Percentiles rank a stretch among this genome's conserved stretches.
Evolutionary conservation across 2,888 invertebrate species (phyloP).

Genomic region (Rhagonycha fulva): DNA sequence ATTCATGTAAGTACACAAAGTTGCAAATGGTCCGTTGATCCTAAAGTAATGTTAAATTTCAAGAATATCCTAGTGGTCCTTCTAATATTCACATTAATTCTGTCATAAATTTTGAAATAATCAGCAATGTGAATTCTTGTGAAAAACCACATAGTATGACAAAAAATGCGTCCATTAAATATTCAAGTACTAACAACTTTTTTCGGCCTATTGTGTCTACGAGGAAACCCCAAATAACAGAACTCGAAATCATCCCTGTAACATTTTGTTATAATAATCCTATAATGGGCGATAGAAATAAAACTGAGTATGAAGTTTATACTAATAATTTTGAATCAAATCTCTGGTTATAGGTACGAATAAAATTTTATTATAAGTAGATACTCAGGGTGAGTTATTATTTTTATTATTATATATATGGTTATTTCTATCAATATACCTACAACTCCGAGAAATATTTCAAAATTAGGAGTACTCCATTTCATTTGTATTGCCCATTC

Average conservation of each 20-base stretch:
- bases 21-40: conserved; percentile 73
- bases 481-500: too few relatives aligned
- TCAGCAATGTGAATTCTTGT: conserved; percentile 67
- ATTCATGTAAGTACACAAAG: conserved; percentile 71
- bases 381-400: too few relatives aligned
- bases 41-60: conserved; percentile 52
- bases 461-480: too few relatives aligned
- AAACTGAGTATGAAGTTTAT: too few relatives aligned
- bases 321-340: too few relatives aligned
- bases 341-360: too few relatives aligned
- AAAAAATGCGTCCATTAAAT: conserved; percentile 65
- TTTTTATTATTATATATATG: too few relatives aligned
- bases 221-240: conserved; percentile 77
- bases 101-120: conserved; percentile 72
- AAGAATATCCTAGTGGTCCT: too few relatives aligned
- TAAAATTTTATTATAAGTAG: too few relatives aligned
- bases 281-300: too few relatives aligned
- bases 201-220: conserved; percentile 75
- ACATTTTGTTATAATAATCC: conserved; percentile 9
- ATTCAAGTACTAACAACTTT: conserved; percentile 69
- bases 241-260: conserved; percentile 76
- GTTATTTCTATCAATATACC: too few relatives aligned
- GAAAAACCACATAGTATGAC: conserved; percentile 67
- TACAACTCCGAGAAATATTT: too few relatives aligned
- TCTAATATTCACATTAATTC: conserved; percentile 70